Conservation (phyloP, 2,888 invertebrate genomes). For the Hyppa rectilinea region DNA sequence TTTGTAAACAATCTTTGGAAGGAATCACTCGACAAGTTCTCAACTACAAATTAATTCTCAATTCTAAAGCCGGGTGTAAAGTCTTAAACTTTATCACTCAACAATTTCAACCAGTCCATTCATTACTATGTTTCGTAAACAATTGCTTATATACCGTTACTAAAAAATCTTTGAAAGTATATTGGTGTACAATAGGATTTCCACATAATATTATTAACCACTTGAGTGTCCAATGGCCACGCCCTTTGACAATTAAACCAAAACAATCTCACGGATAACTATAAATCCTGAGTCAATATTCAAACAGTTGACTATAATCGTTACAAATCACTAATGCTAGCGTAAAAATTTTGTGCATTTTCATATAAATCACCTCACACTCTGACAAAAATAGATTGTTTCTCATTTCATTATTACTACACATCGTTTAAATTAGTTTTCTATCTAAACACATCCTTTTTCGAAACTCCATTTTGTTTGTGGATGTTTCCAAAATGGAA, state of each 20-base stretch:
- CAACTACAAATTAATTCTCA: not conserved
- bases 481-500: constrained; percentile 67
- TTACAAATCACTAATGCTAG: constrained; percentile 74
- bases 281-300: constrained; percentile 26
- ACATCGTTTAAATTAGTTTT: constrained; percentile 82
- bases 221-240: too few species aligned
- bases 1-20: not conserved
- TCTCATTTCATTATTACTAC: constrained; percentile 73
- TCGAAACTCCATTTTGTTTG: constrained; percentile 67
- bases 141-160: not conserved
- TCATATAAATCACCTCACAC: constrained; percentile 74
- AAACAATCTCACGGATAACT: not conserved
- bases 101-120: constrained; percentile 7
- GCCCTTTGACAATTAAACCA: not conserved
- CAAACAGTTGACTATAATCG: constrained; percentile 58
- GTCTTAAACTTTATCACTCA: not conserved
- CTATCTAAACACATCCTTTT: constrained; percentile 81
- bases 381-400: constrained; percentile 86
- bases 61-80: not conserved
- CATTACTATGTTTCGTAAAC: not conserved
- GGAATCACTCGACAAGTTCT: not conserved
- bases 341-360: constrained; percentile 80
- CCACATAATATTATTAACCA: too few species aligned
- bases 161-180: not conserved
- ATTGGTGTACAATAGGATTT: not conserved